Conservation (phyloP, 2,888 invertebrate species). For the Pachymerium ferrugineum region DNA sequence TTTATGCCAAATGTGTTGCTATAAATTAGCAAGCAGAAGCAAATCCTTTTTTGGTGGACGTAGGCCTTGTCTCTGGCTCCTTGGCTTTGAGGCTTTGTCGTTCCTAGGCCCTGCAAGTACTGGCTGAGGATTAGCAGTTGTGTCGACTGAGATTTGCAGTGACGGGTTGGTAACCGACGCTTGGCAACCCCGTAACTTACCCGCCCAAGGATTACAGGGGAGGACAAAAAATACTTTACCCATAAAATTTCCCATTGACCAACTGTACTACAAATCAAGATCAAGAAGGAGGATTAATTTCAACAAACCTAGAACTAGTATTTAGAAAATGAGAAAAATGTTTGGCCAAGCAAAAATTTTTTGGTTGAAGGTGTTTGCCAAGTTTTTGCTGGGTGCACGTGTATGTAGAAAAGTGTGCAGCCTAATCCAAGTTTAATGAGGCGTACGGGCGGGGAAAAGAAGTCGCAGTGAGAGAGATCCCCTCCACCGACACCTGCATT, state of each 20-base stretch:
- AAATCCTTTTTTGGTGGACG: constrained; percentile 15
- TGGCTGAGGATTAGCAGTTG: constrained; percentile 22
- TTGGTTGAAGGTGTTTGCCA: neutral
- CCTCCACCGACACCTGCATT: constrained; percentile 17
- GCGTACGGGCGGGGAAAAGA: constrained; percentile 27
- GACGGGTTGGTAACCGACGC: constrained; percentile 22
- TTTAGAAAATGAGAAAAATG: neutral
- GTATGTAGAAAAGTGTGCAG: constrained; percentile 11
- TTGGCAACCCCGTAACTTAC: constrained; percentile 27
- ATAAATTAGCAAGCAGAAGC: constrained; percentile 24
- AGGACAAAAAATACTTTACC: neutral
- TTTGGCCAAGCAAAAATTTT: neutral
- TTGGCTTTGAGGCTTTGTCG: constrained; percentile 25
- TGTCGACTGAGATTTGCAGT: constrained; percentile 19
- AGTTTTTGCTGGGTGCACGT: constrained; percentile 7
- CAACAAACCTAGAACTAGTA: constrained; percentile 4
- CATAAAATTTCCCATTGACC: constrained; percentile 19
- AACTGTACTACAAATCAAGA: neutral
- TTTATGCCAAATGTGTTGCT: constrained; percentile 25
- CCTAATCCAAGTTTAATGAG: constrained; percentile 27
- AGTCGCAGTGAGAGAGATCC: neutral
- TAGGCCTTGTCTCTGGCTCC: constrained; percentile 15
- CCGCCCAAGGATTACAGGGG: constrained; percentile 3
- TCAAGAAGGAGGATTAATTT: constrained; percentile 5
- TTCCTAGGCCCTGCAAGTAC: constrained; percentile 14